A percentile compares a stretch with the other conserved stretches of the same genome.
Conservation (phyloP, 2,888 invertebrate genomes). For the Troides helena region DNA sequence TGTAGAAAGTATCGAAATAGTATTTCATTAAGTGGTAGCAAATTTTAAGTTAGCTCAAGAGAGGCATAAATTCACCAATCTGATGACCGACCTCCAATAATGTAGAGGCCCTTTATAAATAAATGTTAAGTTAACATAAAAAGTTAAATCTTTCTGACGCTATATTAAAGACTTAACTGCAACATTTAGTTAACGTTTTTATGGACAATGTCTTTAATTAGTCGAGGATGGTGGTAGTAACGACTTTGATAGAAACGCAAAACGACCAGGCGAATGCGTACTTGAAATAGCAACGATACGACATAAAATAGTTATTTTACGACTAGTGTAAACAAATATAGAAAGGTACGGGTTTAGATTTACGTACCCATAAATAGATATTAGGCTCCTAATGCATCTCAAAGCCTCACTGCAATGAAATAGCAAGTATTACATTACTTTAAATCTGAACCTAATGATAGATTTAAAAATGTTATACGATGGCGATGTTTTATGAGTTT, state of each 20-base stretch:
- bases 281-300: neutral
- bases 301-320: neutral
- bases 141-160: too few species aligned
- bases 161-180: too few species aligned
- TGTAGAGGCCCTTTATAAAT: too few species aligned
- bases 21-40: too few species aligned
- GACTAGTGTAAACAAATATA: conserved; percentile 19
- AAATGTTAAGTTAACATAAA: too few species aligned
- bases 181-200: too few species aligned
- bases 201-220: too few species aligned
- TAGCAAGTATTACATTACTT: conserved; percentile 22
- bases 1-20: too few species aligned
- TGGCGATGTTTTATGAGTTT: neutral
- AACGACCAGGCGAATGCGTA: neutral
- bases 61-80: too few species aligned
- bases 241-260: neutral
- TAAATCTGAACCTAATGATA: conserved; percentile 11
- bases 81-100: too few species aligned
- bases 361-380: conserved; percentile 8
- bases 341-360: conserved; percentile 12
- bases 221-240: neutral
- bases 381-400: conserved; percentile 10
- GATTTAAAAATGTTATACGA: neutral
- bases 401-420: conserved; percentile 3
- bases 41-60: too few species aligned